Evolutionary conservation across 2,888 invertebrate genomes (phyloP).

Genomic region (Drosophila histrio): DNA sequence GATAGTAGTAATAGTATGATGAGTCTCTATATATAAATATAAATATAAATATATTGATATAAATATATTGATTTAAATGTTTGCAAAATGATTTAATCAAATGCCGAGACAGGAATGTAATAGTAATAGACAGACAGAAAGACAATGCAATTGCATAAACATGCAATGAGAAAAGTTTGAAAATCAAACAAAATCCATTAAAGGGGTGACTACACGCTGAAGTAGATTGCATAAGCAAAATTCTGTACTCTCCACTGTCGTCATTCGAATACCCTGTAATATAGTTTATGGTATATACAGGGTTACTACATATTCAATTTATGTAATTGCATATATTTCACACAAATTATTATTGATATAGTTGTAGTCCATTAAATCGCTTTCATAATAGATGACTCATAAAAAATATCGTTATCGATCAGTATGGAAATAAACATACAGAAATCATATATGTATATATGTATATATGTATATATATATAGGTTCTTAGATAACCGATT

Average conservation of each 20-base stretch:
- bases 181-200: not conserved
- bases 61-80: not conserved
- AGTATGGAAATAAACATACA: conserved; percentile 4
- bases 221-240: conserved; percentile 1
- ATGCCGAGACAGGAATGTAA: not conserved
- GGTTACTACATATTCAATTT: not conserved
- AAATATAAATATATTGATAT: not conserved
- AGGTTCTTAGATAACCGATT: not conserved
- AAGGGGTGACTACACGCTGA: conserved; percentile 1
- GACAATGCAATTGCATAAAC: conserved; percentile 10
- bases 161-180: conserved; percentile 16
- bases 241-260: not conserved
- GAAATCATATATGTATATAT: too few relatives aligned
- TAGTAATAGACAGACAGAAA: conserved; percentile 1
- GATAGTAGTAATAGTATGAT: not conserved
- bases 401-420: not conserved
- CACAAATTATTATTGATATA: not conserved
- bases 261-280: not conserved
- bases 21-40: not conserved
- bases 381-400: not conserved
- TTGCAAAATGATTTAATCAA: conserved; percentile 8
- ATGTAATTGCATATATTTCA: not conserved
- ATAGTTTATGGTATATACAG: not conserved
- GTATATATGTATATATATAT: not conserved
- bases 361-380: not conserved